A percentile compares a stretch with the other conserved stretches of the same genome.
phyloP scores from a whole-genome alignment of 2,113 vertebrate genomes.

The Calypte anna region DNA sequence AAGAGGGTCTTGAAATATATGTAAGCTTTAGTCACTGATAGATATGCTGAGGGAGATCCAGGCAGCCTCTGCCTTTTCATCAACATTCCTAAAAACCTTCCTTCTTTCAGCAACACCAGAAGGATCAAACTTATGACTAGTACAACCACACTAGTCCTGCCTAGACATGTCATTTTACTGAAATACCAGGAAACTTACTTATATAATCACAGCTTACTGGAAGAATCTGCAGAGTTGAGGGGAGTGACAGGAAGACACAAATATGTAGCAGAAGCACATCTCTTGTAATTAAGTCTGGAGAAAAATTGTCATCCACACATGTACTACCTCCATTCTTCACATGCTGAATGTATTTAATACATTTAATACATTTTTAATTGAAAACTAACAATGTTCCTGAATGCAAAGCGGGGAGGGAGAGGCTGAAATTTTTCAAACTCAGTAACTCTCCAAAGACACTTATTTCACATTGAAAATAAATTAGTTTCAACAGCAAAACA shows the following conservation, averaged over 20 bases:
- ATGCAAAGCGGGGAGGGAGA: neutral
- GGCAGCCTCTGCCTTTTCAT: neutral
- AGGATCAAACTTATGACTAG: neutral
- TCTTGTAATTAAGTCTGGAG: neutral
- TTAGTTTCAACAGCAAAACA: neutral
- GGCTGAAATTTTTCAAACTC: neutral
- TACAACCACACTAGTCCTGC: neutral
- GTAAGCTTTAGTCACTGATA: neutral
- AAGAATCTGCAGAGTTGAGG: neutral
- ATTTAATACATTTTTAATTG: neutral
- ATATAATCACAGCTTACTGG: neutral
- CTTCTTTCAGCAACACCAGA: neutral
- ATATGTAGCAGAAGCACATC: fast-evolving
- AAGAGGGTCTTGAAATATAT: neutral
- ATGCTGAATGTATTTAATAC: neutral
- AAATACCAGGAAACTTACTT: neutral
- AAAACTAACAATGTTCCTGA: neutral
- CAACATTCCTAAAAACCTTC: neutral
- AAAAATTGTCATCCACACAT: neutral
- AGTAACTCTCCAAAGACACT: neutral
- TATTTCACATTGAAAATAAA: neutral
- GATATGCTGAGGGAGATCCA: neutral
- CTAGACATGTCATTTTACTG: neutral
- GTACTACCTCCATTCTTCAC: neutral
- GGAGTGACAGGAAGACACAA: neutral